phyloP scores from a whole-genome alignment of 92 coral and sea anemone species.

The Blastomussa wellsi region DNA sequence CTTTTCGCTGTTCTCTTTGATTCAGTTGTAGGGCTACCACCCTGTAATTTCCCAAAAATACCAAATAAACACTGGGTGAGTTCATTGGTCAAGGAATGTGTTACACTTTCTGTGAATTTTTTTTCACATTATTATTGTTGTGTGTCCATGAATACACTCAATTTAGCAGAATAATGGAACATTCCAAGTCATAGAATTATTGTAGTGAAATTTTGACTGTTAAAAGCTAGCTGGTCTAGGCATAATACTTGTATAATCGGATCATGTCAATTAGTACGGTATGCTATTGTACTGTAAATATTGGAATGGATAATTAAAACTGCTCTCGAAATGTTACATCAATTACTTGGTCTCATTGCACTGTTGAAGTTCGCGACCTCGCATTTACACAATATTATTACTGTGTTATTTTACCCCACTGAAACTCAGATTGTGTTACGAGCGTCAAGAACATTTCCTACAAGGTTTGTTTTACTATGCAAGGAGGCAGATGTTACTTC shows the following conservation, averaged over 20 bases:
- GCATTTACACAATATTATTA: background rate
- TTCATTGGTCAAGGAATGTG: background rate
- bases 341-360: background rate
- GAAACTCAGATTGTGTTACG: too few species aligned
- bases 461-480: too few species aligned
- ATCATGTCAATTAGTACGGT: background rate
- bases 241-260: background rate
- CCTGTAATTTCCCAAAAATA: background rate
- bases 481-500: too few species aligned
- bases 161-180: background rate
- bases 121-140: background rate
- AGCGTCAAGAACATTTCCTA: too few species aligned
- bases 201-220: background rate
- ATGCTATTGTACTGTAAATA: conserved; percentile 11
- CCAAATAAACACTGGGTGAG: background rate
- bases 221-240: conserved; percentile 39
- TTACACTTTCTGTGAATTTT: background rate
- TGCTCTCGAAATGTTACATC: background rate
- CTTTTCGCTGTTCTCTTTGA: background rate
- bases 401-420: too few species aligned
- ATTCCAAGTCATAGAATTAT: background rate
- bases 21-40: background rate
- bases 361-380: background rate
- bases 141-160: background rate
- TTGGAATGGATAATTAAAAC: background rate